Evolutionary conservation across 2,797 vertebrate species (phyloP).

Genomic region (Alectoris magna): DNA sequence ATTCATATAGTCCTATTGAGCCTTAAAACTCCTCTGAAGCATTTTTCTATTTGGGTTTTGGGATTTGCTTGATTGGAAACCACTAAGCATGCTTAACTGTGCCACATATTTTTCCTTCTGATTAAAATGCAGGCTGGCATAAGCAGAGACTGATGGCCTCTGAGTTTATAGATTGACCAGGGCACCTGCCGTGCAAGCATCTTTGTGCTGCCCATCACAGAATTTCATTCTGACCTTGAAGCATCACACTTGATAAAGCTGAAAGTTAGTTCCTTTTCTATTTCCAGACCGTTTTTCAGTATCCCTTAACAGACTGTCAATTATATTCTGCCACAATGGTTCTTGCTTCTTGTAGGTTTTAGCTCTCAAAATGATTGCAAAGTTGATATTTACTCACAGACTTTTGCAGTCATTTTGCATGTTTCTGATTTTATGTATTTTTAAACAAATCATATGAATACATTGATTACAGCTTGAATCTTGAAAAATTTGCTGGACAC

Average conservation of each 20-base stretch:
- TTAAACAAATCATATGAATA: background rate
- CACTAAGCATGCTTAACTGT: slow-evolving; percentile 39
- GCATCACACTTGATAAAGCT: slow-evolving; percentile 70
- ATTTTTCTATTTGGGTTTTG: background rate
- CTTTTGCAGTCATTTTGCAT: background rate
- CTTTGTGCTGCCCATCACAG: slow-evolving; percentile 74
- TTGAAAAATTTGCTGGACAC: background rate
- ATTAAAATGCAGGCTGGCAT: slow-evolving; percentile 68
- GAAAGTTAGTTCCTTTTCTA: slow-evolving; percentile 73
- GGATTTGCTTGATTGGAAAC: slow-evolving; percentile 40
- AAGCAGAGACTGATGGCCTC: slow-evolving; percentile 70
- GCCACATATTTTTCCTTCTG: slow-evolving; percentile 54
- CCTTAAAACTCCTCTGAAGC: background rate
- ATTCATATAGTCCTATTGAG: background rate
- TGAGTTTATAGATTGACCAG: slow-evolving; percentile 76
- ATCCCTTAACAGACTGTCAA: slow-evolving; percentile 57
- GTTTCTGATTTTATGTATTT: background rate
- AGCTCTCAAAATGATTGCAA: background rate
- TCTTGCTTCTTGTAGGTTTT: background rate
- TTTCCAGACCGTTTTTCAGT: slow-evolving; percentile 66
- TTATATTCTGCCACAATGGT: slow-evolving; percentile 40
- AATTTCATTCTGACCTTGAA: slow-evolving; percentile 72
- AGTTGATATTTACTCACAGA: background rate
- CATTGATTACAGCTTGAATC: background rate
- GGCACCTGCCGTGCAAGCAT: slow-evolving; percentile 76